phyloP scores from a whole-genome alignment of 53 echinoderm and acorn worm genomes.

The Zoroaster sp. region DNA sequence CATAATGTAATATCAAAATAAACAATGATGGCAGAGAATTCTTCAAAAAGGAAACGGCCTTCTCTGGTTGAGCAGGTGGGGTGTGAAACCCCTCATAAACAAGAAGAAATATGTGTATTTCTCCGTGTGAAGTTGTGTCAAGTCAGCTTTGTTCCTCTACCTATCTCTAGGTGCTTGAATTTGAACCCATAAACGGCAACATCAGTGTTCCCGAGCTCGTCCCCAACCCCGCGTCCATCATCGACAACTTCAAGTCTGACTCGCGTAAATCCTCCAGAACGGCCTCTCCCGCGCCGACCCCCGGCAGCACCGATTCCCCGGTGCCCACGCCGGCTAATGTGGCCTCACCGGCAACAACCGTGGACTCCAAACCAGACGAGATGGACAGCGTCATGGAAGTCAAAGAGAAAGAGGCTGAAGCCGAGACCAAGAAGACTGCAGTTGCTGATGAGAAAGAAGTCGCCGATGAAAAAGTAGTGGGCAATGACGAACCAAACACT shows the following conservation, averaged over 20 bases:
- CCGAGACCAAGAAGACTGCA: constrained; percentile 29
- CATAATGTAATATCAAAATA: no score
- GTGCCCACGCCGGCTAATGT: constrained; percentile 35
- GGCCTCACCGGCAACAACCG: constrained; percentile 54
- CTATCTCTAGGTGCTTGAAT: constrained; percentile 94
- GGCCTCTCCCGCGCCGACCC: constrained; percentile 91
- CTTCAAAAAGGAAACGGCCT: no score
- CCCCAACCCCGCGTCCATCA: constrained; percentile 63
- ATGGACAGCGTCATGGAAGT: neutral
- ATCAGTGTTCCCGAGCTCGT: constrained; percentile 91
- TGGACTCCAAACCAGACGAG: constrained; percentile 71
- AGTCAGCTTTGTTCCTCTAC: no score
- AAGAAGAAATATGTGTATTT: no score
- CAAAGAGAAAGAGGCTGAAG: neutral
- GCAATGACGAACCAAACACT: neutral
- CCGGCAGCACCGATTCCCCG: constrained; percentile 56
- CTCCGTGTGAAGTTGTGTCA: no score
- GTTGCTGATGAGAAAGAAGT: neutral
- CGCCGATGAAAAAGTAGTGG: no score
- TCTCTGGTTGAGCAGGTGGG: no score
- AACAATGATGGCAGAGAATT: no score
- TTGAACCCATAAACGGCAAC: constrained; percentile 96
- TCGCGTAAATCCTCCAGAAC: constrained; percentile 90
- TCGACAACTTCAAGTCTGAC: constrained; percentile 66
- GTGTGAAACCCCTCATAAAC: no score